A percentile compares a stretch with the other conserved stretches of the same genome.
phyloP scores from a whole-genome alignment of 1,140 invertebrate genomes.

The Pseudomyrmex concolor region DNA sequence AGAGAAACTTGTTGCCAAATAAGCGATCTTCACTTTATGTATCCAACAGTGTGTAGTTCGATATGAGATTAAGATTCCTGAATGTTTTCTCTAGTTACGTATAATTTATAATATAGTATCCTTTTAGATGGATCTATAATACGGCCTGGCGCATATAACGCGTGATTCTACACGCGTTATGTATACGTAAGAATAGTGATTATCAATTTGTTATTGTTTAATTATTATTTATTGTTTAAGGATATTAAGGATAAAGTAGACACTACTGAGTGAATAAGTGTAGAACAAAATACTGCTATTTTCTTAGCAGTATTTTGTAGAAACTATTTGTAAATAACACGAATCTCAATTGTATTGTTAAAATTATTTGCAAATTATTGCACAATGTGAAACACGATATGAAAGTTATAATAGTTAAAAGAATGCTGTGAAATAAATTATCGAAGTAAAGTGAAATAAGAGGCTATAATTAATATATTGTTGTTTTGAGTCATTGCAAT shows the following conservation, averaged over 20 bases:
- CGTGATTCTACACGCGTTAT: constrained; percentile 61
- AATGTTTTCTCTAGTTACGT: constrained; percentile 54
- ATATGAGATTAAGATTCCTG: constrained; percentile 60
- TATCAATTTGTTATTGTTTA: constrained; percentile 66
- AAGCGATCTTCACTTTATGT: constrained; percentile 52
- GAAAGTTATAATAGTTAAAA: constrained; percentile 37
- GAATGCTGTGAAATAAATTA: constrained; percentile 32
- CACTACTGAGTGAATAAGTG: constrained; percentile 27
- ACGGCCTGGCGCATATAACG: constrained; percentile 33
- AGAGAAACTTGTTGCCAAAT: constrained; percentile 67
- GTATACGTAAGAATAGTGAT: constrained; percentile 57
- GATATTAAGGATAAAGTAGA: constrained; percentile 17
- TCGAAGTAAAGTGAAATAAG: constrained; percentile 23
- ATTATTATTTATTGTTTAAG: constrained; percentile 70
- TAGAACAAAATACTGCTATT: constrained; percentile 38
- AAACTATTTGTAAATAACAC: constrained; percentile 66
- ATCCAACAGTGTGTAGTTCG: constrained; percentile 46
- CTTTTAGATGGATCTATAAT: constrained; percentile 51
- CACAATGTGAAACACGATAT: constrained; percentile 5
- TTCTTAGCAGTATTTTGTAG: constrained; percentile 44
- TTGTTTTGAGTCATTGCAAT: not conserved
- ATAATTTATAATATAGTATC: constrained; percentile 63
- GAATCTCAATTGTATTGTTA: constrained; percentile 29
- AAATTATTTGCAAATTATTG: constrained; percentile 46
- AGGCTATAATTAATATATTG: constrained; percentile 45